A percentile compares a stretch with the other conserved stretches of the same genome.
Conservation (phyloP, 2,888 invertebrate species). For the Coelinius sp. region DNA sequence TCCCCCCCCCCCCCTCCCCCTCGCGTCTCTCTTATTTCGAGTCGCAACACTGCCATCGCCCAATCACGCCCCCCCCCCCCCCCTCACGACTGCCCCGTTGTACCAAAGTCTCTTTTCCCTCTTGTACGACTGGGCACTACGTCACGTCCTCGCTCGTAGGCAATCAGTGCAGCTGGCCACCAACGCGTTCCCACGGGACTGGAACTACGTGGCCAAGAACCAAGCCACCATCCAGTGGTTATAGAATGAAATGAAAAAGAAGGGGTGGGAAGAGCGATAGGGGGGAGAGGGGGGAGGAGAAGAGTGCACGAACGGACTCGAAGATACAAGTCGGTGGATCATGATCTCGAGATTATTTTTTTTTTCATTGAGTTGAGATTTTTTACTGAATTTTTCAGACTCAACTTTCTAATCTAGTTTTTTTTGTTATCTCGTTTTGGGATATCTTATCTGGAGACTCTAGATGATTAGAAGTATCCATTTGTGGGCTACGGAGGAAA, state of each 20-base stretch:
- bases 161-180: conserved; percentile 69
- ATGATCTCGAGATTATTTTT: background rate
- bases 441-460: too few species aligned
- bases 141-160: conserved; percentile 64
- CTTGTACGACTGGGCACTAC: conserved; percentile 47
- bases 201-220: conserved; percentile 53
- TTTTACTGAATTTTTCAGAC: background rate
- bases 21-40: conserved; percentile 8
- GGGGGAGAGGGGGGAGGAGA: conserved; percentile 28
- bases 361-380: background rate
- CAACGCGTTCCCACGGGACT: conserved; percentile 69
- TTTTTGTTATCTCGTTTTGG: background rate
- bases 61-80: conserved; percentile 11
- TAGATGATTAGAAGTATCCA: too few species aligned
- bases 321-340: conserved; percentile 23
- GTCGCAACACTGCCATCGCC: conserved; percentile 35
- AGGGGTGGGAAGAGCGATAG: too few species aligned
- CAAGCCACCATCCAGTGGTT: conserved; percentile 36
- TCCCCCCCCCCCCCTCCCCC: conserved; percentile 9
- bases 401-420: background rate
- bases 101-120: conserved; percentile 1
- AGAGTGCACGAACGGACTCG: conserved; percentile 39
- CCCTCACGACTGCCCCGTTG: conserved; percentile 14
- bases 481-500: too few species aligned
- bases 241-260: conserved; percentile 7